A percentile compares a stretch with the other conserved stretches of the same genome.
These are phyloP conservation scores for Hydractinia symbiolongicarpus DNA, from an alignment of 30 jellyfish, hydroid and myxozoan species.

Conservation along the genomic window DNA sequence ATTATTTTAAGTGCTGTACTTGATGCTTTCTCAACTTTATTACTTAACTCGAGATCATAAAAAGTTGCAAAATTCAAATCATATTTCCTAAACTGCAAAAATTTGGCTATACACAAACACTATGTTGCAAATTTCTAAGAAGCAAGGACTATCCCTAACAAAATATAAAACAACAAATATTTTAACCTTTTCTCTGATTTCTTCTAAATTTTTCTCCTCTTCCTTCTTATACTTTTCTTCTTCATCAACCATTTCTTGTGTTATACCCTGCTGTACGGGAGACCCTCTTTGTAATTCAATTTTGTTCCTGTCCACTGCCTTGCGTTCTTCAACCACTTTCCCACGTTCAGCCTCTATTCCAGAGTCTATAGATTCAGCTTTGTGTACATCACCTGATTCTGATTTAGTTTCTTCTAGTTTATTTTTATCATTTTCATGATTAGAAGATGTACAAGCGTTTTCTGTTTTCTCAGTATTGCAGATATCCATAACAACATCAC, in stretches of 20 bases:
- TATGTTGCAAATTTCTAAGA: not conserved
- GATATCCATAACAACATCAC: too few relatives aligned
- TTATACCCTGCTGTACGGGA: not conserved
- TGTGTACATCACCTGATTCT: slow-evolving; percentile 3
- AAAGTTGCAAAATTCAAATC: too few relatives aligned
- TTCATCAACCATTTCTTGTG: not conserved
- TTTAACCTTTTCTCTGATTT: not conserved
- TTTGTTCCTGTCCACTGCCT: slow-evolving; percentile 33
- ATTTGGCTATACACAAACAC: not conserved
- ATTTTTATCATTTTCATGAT: not conserved
- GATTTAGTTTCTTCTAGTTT: not conserved
- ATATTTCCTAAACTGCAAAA: too few relatives aligned
- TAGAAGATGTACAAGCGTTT: too few relatives aligned
- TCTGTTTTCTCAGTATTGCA: too few relatives aligned
- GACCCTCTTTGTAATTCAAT: slow-evolving; percentile 20
- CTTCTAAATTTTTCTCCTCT: not conserved
- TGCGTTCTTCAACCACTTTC: slow-evolving; percentile 29
- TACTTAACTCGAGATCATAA: too few relatives aligned
- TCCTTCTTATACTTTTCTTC: not conserved
- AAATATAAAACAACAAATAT: not conserved
- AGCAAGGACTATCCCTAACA: not conserved
- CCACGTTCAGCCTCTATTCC: slow-evolving; percentile 22
- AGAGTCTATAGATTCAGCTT: slow-evolving; percentile 11
- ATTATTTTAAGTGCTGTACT: too few relatives aligned
- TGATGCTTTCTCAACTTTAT: too few relatives aligned